Percentiles rank a stretch among this genome's conserved stretches.
These are phyloP conservation scores for Dolichotis patagonum DNA, from an alignment of 2,113 vertebrate genomes.

Conservation along the genomic window DNA sequence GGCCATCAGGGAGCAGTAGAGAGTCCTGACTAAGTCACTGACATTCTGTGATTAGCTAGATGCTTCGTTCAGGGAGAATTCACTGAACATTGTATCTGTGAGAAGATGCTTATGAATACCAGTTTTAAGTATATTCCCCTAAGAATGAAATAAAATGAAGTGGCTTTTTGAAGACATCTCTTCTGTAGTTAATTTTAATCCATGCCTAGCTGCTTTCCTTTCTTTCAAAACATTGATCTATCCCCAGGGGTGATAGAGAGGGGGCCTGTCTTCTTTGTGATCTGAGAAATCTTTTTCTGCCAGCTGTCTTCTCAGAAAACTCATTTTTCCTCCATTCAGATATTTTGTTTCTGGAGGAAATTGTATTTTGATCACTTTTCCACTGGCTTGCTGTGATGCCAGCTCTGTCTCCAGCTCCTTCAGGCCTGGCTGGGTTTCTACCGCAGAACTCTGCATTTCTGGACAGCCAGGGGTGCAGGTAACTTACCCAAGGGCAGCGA, in stretches of 20 bases:
- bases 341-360: neutral
- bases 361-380: neutral
- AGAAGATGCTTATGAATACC: neutral
- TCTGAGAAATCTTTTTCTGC: neutral
- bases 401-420: neutral
- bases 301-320: neutral
- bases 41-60: neutral
- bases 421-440: neutral
- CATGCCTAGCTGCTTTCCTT: neutral
- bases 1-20: slow-evolving; percentile 40
- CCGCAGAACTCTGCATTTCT: neutral
- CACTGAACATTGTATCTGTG: neutral
- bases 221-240: neutral
- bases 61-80: neutral
- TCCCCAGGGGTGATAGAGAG: neutral
- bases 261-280: neutral
- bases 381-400: neutral
- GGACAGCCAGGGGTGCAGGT: rapidly evolving
- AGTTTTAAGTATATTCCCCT: neutral
- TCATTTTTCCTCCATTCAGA: neutral
- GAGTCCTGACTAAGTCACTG: neutral
- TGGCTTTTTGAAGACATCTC: neutral
- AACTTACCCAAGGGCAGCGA: neutral
- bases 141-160: neutral
- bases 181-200: slow-evolving; percentile 35